These are phyloP conservation scores for Henicopernis longicauda DNA, from an alignment of 2,113 vertebrate species.

Conservation along the genomic window DNA sequence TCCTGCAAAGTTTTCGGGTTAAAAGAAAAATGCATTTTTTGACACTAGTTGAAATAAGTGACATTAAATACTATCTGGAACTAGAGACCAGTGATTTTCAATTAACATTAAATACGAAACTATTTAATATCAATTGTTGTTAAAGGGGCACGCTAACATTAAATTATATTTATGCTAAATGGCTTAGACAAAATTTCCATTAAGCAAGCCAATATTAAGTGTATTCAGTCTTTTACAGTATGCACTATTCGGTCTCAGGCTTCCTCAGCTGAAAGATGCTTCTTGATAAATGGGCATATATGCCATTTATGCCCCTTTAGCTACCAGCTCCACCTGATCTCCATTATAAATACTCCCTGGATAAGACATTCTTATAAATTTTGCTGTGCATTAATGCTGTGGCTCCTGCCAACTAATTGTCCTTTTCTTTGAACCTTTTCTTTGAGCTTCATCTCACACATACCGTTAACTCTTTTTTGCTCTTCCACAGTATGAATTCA, in stretches of 20 bases:
- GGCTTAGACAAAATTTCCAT: conserved; percentile 1
- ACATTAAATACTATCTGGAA: conserved; percentile 7
- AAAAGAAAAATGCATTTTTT: neutral
- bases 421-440: neutral
- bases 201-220: conserved; percentile 15
- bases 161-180: conserved; percentile 66
- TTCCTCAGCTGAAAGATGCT: neutral
- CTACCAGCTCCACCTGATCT: neutral
- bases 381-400: neutral
- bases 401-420: neutral
- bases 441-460: neutral
- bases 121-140: conserved; percentile 43
- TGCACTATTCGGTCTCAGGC: neutral
- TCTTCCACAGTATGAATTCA: neutral
- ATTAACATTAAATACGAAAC: conserved; percentile 48
- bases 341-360: neutral
- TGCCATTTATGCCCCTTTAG: neutral
- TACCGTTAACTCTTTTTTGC: neutral
- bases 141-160: conserved; percentile 10
- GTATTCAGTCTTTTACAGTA: neutral
- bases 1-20: neutral
- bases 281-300: neutral
- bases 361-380: neutral
- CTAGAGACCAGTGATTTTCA: conserved; percentile 55
- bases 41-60: neutral